Percentiles rank a stretch among this genome's conserved stretches.
Conservation (phyloP, 2,113 vertebrate species). For the Forbesichthys agassizii region DNA sequence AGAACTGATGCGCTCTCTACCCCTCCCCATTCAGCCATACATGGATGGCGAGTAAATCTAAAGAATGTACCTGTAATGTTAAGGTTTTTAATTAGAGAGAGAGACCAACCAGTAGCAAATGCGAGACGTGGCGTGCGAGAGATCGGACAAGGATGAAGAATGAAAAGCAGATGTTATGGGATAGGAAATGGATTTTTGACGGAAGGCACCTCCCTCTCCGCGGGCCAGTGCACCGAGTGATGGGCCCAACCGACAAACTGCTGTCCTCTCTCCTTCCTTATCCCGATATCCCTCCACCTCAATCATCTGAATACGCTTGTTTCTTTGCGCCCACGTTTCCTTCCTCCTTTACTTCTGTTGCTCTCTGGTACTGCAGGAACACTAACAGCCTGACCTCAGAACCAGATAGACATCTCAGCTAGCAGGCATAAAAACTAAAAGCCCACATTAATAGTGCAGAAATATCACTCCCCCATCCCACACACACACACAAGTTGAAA, state of each 20-base stretch:
- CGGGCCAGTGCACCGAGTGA: slow-evolving; percentile 16
- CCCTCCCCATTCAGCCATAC: too few species aligned
- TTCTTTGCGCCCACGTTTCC: too few species aligned
- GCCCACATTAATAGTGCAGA: slow-evolving; percentile 14
- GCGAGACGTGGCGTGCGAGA: too few species aligned
- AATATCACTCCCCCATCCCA: neutral
- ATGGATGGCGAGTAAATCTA: too few species aligned
- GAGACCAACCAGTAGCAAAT: neutral
- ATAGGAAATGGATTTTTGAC: slow-evolving; percentile 76
- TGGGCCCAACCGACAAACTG: slow-evolving; percentile 35
- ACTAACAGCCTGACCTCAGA: neutral
- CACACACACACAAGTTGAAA: slow-evolving; percentile 44
- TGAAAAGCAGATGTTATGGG: slow-evolving; percentile 20
- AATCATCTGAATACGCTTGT: neutral
- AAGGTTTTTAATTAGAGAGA: neutral
- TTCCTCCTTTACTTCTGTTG: slow-evolving; percentile 5
- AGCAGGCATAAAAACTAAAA: neutral
- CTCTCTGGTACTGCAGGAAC: neutral
- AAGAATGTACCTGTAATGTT: too few species aligned
- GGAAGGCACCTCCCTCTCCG: slow-evolving; percentile 48
- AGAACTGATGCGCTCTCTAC: too few species aligned
- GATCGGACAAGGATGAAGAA: neutral
- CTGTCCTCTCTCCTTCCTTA: slow-evolving; percentile 16
- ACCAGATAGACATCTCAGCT: slow-evolving; percentile 34
- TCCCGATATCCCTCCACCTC: neutral